Evolutionary conservation across 2,888 invertebrate genomes (phyloP).

Genomic region (Clunio marinus): DNA sequence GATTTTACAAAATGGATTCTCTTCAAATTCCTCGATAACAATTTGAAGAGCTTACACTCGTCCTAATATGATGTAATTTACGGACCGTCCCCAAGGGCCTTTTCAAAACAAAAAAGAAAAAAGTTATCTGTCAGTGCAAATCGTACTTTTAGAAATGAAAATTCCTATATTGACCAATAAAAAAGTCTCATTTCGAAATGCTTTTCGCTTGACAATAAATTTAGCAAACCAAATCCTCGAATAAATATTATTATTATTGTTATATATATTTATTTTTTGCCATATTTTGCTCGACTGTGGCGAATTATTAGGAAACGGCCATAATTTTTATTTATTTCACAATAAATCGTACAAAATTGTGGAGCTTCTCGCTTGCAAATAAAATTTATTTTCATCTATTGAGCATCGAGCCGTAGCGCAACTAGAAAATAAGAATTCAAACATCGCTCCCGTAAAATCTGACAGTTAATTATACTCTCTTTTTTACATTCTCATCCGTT

Average conservation of each 20-base stretch:
- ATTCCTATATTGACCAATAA: slow-evolving; percentile 37
- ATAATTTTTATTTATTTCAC: slow-evolving; percentile 39
- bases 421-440: not conserved
- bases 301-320: slow-evolving; percentile 39
- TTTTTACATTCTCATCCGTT: slow-evolving; percentile 13
- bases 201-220: slow-evolving; percentile 34
- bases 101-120: no score
- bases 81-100: no score
- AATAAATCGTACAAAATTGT: slow-evolving; percentile 38
- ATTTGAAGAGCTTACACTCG: no score
- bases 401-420: not conserved
- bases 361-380: slow-evolving; percentile 27
- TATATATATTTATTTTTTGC: slow-evolving; percentile 39
- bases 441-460: not conserved
- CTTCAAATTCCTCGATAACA: no score
- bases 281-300: slow-evolving; percentile 18
- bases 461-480: slow-evolving; percentile 37
- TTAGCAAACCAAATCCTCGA: slow-evolving; percentile 39
- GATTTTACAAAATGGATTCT: no score
- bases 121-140: not conserved
- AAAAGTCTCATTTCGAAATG: slow-evolving; percentile 28
- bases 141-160: slow-evolving; percentile 34
- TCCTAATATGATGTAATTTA: no score
- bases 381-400: slow-evolving; percentile 37
- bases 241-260: slow-evolving; percentile 39